A percentile compares a stretch with the other conserved stretches of the same genome.
These are phyloP conservation scores for Luperina testacea DNA, from an alignment of 2,888 invertebrate species.

Conservation along the genomic window DNA sequence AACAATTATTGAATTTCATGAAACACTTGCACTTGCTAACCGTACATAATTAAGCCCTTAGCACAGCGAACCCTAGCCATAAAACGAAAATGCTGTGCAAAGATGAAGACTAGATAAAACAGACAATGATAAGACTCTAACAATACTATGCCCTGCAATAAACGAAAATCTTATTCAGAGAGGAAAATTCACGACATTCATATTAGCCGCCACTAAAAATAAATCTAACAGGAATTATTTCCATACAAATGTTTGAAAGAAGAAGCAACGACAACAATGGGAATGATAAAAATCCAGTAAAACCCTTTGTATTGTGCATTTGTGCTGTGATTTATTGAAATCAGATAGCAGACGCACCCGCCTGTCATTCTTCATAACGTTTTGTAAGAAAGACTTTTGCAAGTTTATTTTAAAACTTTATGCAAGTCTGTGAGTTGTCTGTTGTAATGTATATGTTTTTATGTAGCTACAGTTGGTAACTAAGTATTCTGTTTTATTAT, in stretches of 20 bases:
- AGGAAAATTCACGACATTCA: constrained; percentile 10
- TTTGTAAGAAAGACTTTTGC: constrained; percentile 43
- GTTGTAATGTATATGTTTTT: constrained; percentile 16
- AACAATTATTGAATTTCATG: neutral
- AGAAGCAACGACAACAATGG: constrained; percentile 34
- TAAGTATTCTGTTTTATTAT: constrained; percentile 32
- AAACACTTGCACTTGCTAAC: neutral
- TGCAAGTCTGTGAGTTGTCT: constrained; percentile 12
- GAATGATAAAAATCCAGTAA: constrained; percentile 55
- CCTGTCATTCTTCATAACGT: constrained; percentile 61
- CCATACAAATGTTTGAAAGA: constrained; percentile 29
- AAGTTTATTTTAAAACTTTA: constrained; percentile 53
- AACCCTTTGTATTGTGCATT: constrained; percentile 51
- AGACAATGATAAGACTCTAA: neutral
- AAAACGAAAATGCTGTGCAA: neutral
- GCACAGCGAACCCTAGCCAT: neutral
- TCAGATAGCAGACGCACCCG: constrained; percentile 56
- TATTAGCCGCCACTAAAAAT: constrained; percentile 41
- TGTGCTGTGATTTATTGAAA: constrained; percentile 61
- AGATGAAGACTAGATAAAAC: constrained; percentile 1
- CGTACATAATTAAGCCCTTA: neutral
- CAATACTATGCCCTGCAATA: neutral
- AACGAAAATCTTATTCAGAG: constrained; percentile 15
- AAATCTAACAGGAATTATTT: constrained; percentile 34
- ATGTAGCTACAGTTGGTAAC: neutral